A percentile compares a stretch with the other conserved stretches of the same genome.
Conservation (phyloP, 2,113 vertebrate species). For the Ascaphus truei region DNA sequence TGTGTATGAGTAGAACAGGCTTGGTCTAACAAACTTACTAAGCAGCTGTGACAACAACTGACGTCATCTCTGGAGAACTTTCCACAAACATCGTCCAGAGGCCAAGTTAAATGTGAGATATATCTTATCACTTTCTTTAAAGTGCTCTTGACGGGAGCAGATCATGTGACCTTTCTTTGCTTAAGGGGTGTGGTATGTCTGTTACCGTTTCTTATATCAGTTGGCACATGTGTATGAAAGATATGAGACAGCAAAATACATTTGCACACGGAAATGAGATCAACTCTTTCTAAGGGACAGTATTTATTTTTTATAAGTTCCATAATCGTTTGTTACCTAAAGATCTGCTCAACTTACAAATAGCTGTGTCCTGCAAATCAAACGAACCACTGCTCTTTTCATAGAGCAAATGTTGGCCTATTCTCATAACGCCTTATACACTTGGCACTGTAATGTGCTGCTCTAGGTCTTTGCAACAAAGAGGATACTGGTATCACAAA, state of each 20-base stretch:
- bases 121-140: constrained; percentile 53
- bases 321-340: too few relatives aligned
- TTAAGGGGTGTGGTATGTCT: constrained; percentile 48
- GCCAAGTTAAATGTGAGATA: constrained; percentile 52
- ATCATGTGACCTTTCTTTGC: constrained; percentile 43
- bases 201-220: constrained; percentile 48
- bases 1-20: constrained; percentile 40
- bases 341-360: too few relatives aligned
- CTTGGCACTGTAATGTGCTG: too few relatives aligned
- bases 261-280: constrained; percentile 23
- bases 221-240: constrained; percentile 45
- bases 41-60: constrained; percentile 58
- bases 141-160: constrained; percentile 41
- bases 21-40: constrained; percentile 27
- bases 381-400: too few relatives aligned
- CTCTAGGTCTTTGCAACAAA: too few relatives aligned
- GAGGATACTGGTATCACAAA: too few relatives aligned
- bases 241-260: constrained; percentile 50
- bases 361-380: too few relatives aligned
- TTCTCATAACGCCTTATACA: too few relatives aligned
- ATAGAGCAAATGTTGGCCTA: too few relatives aligned
- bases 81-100: constrained; percentile 53
- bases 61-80: constrained; percentile 56
- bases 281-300: too few relatives aligned
- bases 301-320: too few relatives aligned